Conservation (phyloP, 2,113 vertebrate genomes). For the Ornithorhynchus anatinus region DNA sequence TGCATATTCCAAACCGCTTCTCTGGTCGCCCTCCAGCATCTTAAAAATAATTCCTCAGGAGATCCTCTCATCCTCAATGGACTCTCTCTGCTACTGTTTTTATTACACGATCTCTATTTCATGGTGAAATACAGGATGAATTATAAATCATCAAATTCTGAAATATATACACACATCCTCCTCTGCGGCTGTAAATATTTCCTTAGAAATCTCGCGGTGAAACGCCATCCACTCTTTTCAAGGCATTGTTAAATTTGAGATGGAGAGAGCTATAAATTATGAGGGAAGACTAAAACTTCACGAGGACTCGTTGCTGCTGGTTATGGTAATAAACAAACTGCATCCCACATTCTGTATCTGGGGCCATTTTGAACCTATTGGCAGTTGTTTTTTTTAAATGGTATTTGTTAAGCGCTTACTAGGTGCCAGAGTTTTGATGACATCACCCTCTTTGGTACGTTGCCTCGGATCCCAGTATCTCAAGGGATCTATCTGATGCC, state of each 20-base stretch:
- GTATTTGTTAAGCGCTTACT: no score
- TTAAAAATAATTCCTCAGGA: constrained; percentile 39
- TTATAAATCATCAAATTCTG: constrained; percentile 36
- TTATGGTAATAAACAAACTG: constrained; percentile 57
- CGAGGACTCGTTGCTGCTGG: constrained; percentile 50
- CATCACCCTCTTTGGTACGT: no score
- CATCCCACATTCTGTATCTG: constrained; percentile 12
- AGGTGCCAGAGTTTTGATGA: no score
- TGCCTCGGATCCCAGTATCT: no score
- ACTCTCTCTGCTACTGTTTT: constrained; percentile 32
- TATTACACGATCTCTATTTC: constrained; percentile 32
- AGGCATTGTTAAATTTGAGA: constrained; percentile 17
- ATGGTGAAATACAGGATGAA: constrained; percentile 47
- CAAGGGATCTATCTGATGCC: no score
- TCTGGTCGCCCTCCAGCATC: constrained; percentile 15
- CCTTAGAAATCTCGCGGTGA: constrained; percentile 46
- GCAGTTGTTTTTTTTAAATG: constrained; percentile 55
- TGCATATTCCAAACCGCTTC: background rate
- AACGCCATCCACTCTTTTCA: constrained; percentile 19
- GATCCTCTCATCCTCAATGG: constrained; percentile 34
- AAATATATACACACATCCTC: constrained; percentile 35
- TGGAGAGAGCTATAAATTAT: constrained; percentile 54
- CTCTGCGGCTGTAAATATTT: constrained; percentile 46
- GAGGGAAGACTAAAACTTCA: constrained; percentile 45
- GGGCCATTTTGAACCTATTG: constrained; percentile 56